Base-by-base conservation (phyloP, 2,797 vertebrate species). In the Pelochelys cantorii region DNA sequence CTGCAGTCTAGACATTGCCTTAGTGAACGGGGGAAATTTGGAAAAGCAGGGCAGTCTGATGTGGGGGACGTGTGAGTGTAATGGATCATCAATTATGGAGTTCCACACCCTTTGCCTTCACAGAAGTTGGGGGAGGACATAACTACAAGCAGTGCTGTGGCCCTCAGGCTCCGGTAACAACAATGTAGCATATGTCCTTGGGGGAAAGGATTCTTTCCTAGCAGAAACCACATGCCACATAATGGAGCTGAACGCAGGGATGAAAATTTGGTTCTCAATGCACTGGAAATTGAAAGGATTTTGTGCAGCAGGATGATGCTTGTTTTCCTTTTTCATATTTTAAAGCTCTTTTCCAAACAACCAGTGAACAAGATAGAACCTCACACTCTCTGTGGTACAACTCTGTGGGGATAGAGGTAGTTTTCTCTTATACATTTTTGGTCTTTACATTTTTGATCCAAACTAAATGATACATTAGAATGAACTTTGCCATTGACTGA, bases 231-330 rank as follows among this genome's bases (percentile, higher is more conserved):
- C 5, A 78, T 71, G 52, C 31, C 71, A 2, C 9, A 7, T 34
- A 3, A 23, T 68, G 31, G 87, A 55, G 79, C 48, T 14, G 57
- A 23, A 5, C 31, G 59, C 75, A 48, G 48, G 37, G 79, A 79
- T 75, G 82, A 65, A 94, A 89, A 77, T 25, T 18, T n/a, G 25
- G 25, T 81, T 31, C 7, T 65, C 80, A 89, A 68, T 59, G 81
- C 60, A 23, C 3, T 10, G n/a, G 65, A 20, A 71, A 22, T 22
- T 22, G n/a, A 71, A 71, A 20, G 18, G 65, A 71, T 71, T 71
- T 18, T 22, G 18, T 37, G 18, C 4, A 7, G 18, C 18, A 17
- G 31, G 62, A 68, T 17, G n/a, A 68, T n/a, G n/a, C 15, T 68
- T 68, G 18, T 37, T 71, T 71, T 37, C n/a, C 65, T 48, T 71